A percentile compares a stretch with the other conserved stretches of the same genome.
phyloP scores from a whole-genome alignment of 1,140 invertebrate genomes.

The Trypoxylus dichotomus region DNA sequence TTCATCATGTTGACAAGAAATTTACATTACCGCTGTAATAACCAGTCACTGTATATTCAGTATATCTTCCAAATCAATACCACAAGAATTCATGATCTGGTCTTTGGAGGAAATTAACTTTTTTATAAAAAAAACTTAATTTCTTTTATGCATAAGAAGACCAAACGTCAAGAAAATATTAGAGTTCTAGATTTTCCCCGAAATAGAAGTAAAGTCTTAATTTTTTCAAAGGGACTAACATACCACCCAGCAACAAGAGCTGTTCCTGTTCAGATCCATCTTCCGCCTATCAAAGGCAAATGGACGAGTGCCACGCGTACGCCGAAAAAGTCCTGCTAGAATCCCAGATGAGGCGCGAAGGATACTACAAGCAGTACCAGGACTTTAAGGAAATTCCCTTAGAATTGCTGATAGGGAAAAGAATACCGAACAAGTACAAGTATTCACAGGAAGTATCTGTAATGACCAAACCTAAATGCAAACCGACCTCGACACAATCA shows the following conservation, averaged over 20 bases:
- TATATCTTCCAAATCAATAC: no score
- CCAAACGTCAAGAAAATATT: no score
- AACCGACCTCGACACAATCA: neutral
- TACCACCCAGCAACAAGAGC: neutral
- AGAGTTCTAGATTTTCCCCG: no score
- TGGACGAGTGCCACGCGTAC: conserved; percentile 40
- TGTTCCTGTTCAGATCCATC: neutral
- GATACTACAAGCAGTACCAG: conserved; percentile 33
- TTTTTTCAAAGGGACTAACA: neutral
- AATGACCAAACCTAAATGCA: neutral
- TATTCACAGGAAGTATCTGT: neutral
- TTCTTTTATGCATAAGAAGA: no score
- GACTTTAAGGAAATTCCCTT: conserved; percentile 44
- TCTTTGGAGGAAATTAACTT: no score
- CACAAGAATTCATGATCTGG: no score
- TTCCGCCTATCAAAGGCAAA: conserved; percentile 31
- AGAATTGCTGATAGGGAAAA: conserved; percentile 37
- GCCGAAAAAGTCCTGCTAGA: conserved; percentile 42
- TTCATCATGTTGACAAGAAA: no score
- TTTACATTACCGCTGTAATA: no score
- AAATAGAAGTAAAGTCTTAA: no score
- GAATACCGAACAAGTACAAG: conserved; percentile 3
- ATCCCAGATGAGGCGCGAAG: conserved; percentile 31
- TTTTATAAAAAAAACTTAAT: no score
- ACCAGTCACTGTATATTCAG: no score